Base-by-base conservation (phyloP, 1,140 invertebrate species). In the Macrobrachium rosenbergii region DNA sequence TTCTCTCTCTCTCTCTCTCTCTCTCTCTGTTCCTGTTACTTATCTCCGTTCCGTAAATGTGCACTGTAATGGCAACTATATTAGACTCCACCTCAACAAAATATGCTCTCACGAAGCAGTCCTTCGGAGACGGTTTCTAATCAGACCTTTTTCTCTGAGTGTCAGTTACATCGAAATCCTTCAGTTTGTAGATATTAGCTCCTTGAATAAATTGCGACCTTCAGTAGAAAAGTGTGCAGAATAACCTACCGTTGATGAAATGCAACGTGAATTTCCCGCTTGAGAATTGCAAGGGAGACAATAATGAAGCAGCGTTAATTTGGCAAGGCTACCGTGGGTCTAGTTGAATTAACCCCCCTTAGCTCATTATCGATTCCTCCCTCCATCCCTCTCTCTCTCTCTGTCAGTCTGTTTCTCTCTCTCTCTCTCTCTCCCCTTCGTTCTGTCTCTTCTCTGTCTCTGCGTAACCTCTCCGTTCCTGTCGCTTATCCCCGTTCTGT, bases 391-490 rank as follows among this genome's bases (percentile, higher is more conserved):
- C 21, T 21, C 58, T 77, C 76, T 78, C 58, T 58, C 58, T 37
- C 28, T 37, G 28, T 37, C 3, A 2, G 28, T 37, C 3, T 37
- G 3, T 37, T 37, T 37, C 28, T 37, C 28, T 37, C 28, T 37
- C 17, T 67, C 64, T 67, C 64, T 67, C 64, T 67, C 64, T 67
- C 64, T 67, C 64, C 14, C 64, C 12, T 67, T 23, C 14, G n/a
- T 67, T 67, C 64, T 67, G 6, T 67, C 64, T 67, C 64, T 67
- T 67, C 64, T 67, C 64, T 67, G 6, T 67, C 64, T 67, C 64
- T 67, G 19, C 23, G 19, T 8, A 17, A 7, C 69, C 69, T 73
- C 17, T 43, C 21, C 2, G 3, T 73, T 43, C 69, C 17, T 73
- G 28, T 21, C 5, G 5, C 16, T 6, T 21, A n/a, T 73, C 69